Base-by-base conservation (phyloP, 2,888 invertebrate species). In the Plebejus anna region DNA sequence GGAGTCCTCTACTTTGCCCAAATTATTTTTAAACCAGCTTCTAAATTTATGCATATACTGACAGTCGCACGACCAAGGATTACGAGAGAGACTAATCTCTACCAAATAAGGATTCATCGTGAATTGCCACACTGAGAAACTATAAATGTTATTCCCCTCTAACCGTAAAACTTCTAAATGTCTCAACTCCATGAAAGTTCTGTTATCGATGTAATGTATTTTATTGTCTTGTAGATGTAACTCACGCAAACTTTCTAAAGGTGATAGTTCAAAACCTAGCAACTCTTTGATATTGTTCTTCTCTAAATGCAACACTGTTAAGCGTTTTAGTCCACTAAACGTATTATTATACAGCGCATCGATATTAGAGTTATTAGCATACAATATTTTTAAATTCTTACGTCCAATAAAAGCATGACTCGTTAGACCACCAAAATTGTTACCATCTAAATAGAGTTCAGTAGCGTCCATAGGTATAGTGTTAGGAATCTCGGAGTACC, bases 401-500 rank as follows among this genome's bases (percentile, higher is more conserved):
- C 98, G 95, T 2, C 98, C 98, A 83, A 98, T 96, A 90, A 99
- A 98, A 70, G 97, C 97, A 86, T 98, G 98, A 82, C 97, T 97
- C 76, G 97, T 96, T 83, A 99, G 94, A 87, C 97, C 97, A 79
- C 97, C 96, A 88, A 99, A 97, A 86, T 97, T 96, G 88, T 98
- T 98, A 79, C 98, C 98, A 89, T 98, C 98, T 83, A 99, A 95
- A 90, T 98, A 98, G 78, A 99, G 96, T 93, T 98, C 98, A 47
- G 98, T 98, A 81, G 98, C 98, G 91, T 98, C 98, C 98, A 98
- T 98, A 79, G 98, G 98, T 83, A 98, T 96, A 80, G 97, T 96
- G 80, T 96, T 96, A 16, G 98, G 98, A 95, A 98, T 96, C 88
- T 96, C 96, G 36, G 96, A 95, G 91, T 97, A 97, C 78, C 96